Percentiles rank a stretch among this genome's conserved stretches.
Conservation (phyloP, 37 sponge, comb jelly and placozoan species). For the Spongia lamella region DNA sequence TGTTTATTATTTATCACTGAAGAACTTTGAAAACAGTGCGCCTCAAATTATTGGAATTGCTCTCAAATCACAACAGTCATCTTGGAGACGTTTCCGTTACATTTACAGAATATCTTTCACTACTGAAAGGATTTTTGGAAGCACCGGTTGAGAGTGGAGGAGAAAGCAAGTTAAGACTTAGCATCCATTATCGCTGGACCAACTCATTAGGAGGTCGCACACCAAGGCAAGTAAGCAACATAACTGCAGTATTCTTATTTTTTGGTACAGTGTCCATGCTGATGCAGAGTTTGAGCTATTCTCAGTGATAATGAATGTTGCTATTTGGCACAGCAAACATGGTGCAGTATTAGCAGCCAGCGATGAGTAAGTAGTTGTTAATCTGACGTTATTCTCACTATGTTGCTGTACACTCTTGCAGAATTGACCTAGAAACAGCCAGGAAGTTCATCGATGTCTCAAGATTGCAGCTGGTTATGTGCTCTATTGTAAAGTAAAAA, state of each 20-base stretch:
- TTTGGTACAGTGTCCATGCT: conserved; percentile 64
- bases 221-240: conserved; percentile 42
- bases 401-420: conserved; percentile 9
- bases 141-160: conserved; percentile 70
- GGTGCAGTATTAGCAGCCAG: conserved; percentile 79
- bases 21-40: conserved; percentile 74
- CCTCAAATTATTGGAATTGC: conserved; percentile 57
- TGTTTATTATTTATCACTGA: conserved; percentile 3
- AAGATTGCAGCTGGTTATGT: conserved; percentile 88
- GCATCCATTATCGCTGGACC: conserved; percentile 82
- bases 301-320: conserved; percentile 82
- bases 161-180: conserved; percentile 75
- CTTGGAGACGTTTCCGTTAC: conserved; percentile 78
- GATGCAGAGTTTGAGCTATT: conserved; percentile 85
- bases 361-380: conserved; percentile 69
- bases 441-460: conserved; percentile 89
- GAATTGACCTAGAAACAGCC: conserved; percentile 80
- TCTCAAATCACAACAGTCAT: conserved; percentile 44
- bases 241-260: background rate
- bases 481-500: conserved; percentile 38
- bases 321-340: conserved; percentile 95
- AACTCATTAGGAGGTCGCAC: conserved; percentile 73
- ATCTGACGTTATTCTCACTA: background rate
- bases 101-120: conserved; percentile 68
- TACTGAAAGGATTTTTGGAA: conserved; percentile 68